A percentile compares a stretch with the other conserved stretches of the same genome.
phyloP scores from a whole-genome alignment of 2,113 vertebrate genomes.

The Elephantulus edwardii region DNA sequence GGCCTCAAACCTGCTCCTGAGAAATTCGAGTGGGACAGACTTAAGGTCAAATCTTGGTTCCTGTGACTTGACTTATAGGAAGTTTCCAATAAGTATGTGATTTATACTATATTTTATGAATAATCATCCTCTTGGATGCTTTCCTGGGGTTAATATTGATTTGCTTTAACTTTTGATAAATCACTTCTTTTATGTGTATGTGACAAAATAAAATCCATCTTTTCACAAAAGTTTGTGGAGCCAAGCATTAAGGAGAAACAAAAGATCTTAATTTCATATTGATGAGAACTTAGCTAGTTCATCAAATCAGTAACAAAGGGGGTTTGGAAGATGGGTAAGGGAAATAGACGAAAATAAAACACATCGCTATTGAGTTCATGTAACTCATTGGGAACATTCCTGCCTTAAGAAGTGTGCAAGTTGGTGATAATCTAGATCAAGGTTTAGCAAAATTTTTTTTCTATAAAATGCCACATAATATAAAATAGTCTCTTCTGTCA shows the following conservation, averaged over 20 bases:
- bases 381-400: neutral
- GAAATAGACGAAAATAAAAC: no score
- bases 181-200: slow-evolving; percentile 7
- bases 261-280: slow-evolving; percentile 35
- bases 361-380: no score
- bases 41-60: no score
- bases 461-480: neutral
- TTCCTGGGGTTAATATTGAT: slow-evolving; percentile 40
- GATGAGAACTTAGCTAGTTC: neutral
- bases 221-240: slow-evolving; percentile 33
- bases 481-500: slow-evolving; percentile 27
- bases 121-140: slow-evolving; percentile 2
- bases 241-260: neutral
- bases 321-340: no score
- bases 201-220: slow-evolving; percentile 2
- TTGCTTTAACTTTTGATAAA: slow-evolving; percentile 31
- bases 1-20: no score
- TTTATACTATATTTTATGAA: slow-evolving; percentile 25
- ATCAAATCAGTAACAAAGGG: neutral
- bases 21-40: no score
- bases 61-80: no score
- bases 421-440: slow-evolving; percentile 26
- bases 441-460: neutral
- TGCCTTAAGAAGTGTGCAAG: slow-evolving; percentile 24
- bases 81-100: neutral